Percentiles rank a stretch among this genome's conserved stretches.
phyloP scores from a whole-genome alignment of 2,797 vertebrate species.

The Ctenosaura bakeri region DNA sequence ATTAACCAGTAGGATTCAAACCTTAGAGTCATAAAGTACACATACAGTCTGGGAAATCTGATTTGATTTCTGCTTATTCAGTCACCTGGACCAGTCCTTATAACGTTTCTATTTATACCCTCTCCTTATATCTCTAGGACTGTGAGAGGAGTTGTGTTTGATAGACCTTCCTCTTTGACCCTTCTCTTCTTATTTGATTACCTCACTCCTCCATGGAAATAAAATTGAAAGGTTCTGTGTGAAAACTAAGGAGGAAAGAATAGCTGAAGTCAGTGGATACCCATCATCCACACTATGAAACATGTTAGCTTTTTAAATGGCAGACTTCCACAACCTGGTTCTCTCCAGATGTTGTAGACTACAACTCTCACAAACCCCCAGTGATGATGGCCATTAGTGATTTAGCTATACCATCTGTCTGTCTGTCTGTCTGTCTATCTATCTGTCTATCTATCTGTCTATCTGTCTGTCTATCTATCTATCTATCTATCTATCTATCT shows the following conservation, averaged over 20 bases:
- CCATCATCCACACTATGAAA: not conserved
- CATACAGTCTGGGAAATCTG: too few species aligned
- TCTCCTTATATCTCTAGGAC: not conserved
- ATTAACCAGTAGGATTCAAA: too few species aligned
- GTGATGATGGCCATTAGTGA: not conserved
- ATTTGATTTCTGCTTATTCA: not conserved
- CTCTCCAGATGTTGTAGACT: not conserved
- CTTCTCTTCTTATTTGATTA: not conserved
- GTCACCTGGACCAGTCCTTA: not conserved
- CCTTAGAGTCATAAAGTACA: not conserved
- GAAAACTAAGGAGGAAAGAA: not conserved
- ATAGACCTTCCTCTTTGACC: not conserved
- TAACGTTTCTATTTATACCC: not conserved
- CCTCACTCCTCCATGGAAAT: not conserved
- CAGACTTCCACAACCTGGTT: not conserved
- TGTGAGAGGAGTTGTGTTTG: not conserved
- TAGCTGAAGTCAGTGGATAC: not conserved
- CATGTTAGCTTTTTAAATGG: not conserved
- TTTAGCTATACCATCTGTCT: not conserved
- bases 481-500: too few species aligned
- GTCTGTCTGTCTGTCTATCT: not conserved
- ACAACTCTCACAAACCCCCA: not conserved
- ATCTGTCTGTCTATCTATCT: too few species aligned
- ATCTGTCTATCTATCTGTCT: too few species aligned
- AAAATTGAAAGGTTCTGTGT: not conserved